Base-by-base conservation (phyloP, 2,113 vertebrate species). In the Gallinago undulata region DNA sequence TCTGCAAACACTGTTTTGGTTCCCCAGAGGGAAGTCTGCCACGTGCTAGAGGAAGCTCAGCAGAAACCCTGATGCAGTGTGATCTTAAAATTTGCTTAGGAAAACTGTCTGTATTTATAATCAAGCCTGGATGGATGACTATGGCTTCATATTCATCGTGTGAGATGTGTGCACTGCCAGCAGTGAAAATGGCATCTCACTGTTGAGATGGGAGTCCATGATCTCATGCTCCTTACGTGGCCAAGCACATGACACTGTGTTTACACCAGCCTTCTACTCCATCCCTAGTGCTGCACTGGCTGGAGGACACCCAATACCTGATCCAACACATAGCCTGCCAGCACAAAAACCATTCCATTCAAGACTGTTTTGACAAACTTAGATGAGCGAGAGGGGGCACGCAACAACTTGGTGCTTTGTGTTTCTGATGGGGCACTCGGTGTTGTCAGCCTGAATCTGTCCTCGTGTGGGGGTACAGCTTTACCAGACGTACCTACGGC, bases 401-500 rank as follows among this genome's bases (percentile, higher is more conserved):
- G 22, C 39, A 75, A 80, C 56, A 37, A 47, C 67, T 57, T 25
- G 28, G 48, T 63, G 37, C 25, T 69, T 37, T 0, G 0, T 22
- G 11, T 37, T 59, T 80, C 62, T 66, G 74, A 17, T 1, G 0
- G 19, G 48, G 30, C 27, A 22, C 43, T 33, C 1, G 1, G 45
- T 64, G 56, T 28, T 8, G 1, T 48, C 50, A 48, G 39, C 45
- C 77, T 48, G n/a, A 60, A 37, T 28, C 33, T 37, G n/a, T 23
- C 68, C 56, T 64, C 56, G 8, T 0, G 0, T 30, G n/a, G n/a
- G 55, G 68, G 24, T 59, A 37, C 41, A 19, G 64, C 67, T 87
- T 57, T 24, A 56, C 45, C 73, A 63, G 35, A n/a, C 2, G 0
- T 3, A n/a, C 31, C 43, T 35, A 22, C 2, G 0, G 11, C n/a